Conservation (phyloP, 2,888 invertebrate genomes). For the Ecliptopera silaceata region DNA sequence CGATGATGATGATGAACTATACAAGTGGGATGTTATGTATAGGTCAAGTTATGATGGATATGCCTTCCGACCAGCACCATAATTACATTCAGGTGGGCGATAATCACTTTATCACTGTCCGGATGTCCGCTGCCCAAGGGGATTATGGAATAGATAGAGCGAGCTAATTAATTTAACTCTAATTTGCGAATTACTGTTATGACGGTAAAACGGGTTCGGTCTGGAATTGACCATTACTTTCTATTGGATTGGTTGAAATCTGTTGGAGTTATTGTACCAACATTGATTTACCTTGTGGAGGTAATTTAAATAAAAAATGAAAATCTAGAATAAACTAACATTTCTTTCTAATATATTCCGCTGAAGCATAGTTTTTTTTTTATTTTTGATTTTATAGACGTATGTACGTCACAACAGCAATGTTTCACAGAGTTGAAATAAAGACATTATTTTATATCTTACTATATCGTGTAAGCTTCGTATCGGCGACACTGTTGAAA, state of each 20-base stretch:
- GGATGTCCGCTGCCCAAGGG: conserved; percentile 28
- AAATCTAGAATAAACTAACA: no score
- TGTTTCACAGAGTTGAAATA: no score
- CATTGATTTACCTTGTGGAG: background rate
- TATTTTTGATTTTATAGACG: no score
- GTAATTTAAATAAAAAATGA: no score
- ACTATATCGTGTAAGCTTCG: no score
- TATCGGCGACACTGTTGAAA: no score
- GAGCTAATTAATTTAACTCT: conserved; percentile 35
- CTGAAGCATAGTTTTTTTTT: no score
- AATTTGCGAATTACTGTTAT: conserved; percentile 43
- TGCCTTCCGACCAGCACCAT: conserved; percentile 32
- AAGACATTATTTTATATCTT: no score
- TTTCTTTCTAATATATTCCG: no score
- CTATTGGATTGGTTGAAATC: conserved; percentile 27
- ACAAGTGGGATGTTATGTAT: background rate
- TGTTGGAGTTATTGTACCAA: no score
- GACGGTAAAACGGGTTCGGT: conserved; percentile 38
- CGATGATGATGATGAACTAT: no score
- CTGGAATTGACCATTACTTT: conserved; percentile 41
- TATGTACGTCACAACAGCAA: no score
- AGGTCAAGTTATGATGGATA: conserved; percentile 48
- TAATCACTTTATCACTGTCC: conserved; percentile 61
- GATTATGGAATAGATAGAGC: conserved; percentile 24
- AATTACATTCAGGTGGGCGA: conserved; percentile 48